A percentile compares a stretch with the other conserved stretches of the same genome.
phyloP scores from a whole-genome alignment of 2,113 vertebrate genomes.

The Percina caprodes region DNA sequence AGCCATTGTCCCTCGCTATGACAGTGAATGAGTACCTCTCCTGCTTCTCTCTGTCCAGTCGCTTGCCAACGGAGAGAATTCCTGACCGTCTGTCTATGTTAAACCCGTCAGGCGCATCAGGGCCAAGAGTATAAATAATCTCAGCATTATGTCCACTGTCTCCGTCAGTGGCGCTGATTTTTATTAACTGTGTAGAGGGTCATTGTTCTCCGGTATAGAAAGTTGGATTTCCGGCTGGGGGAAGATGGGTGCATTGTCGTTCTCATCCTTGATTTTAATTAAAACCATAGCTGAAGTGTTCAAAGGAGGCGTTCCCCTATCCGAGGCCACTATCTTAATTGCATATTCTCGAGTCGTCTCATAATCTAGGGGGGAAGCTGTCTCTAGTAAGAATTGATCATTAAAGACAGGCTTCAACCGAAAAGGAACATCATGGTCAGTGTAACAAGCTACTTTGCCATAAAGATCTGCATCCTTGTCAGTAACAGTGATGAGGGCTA shows the following conservation, averaged over 20 bases:
- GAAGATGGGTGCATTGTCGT: conserved; percentile 95
- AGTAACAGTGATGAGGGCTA: conserved; percentile 96
- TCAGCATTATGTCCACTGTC: conserved; percentile 94
- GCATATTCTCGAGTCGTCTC: conserved; percentile 95
- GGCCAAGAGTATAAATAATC: conserved; percentile 92
- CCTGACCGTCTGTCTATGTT: conserved; percentile 93
- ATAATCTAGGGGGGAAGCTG: conserved; percentile 93
- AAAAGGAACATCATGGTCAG: conserved; percentile 96
- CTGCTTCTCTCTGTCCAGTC: conserved; percentile 95
- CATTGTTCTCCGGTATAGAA: conserved; percentile 97
- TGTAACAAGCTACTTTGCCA: conserved; percentile 96
- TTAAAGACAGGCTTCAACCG: conserved; percentile 96
- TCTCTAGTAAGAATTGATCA: conserved; percentile 97
- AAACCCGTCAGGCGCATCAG: conserved; percentile 92
- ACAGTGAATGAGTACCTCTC: conserved; percentile 95
- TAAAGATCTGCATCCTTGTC: conserved; percentile 97
- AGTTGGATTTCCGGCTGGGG: conserved; percentile 93
- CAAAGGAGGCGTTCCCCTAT: conserved; percentile 95
- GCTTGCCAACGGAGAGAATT: conserved; percentile 93
- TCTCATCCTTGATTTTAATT: conserved; percentile 99
- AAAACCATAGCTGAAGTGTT: conserved; percentile 97
- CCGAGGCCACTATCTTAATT: conserved; percentile 96
- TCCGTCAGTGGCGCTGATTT: conserved; percentile 94
- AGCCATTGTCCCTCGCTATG: conserved; percentile 95
- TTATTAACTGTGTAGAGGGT: conserved; percentile 93